Conservation (phyloP, 2,113 vertebrate species). For the Calypte anna region DNA sequence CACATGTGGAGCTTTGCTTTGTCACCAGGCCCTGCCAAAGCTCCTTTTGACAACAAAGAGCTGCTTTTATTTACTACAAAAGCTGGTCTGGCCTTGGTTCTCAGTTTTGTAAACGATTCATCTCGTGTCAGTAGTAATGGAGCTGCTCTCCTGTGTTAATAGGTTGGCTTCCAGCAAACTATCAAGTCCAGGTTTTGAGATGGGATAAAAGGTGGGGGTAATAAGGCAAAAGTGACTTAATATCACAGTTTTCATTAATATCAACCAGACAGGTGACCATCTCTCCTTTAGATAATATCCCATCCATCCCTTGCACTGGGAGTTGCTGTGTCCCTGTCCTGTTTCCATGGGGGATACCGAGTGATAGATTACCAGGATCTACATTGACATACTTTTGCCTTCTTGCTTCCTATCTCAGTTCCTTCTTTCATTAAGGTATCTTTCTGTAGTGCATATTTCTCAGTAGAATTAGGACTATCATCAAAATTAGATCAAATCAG, state of each 20-base stretch:
- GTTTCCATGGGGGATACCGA: not conserved
- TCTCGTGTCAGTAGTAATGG: not conserved
- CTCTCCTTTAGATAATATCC: not conserved
- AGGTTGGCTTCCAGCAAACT: not conserved
- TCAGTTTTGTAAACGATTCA: not conserved
- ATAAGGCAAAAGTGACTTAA: not conserved
- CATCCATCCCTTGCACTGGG: not conserved
- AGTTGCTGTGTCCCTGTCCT: not conserved
- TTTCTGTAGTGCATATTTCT: not conserved
- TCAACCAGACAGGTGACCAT: not conserved
- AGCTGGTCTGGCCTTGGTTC: constrained; percentile 24
- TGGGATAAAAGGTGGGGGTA: fast-evolving
- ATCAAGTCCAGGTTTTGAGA: not conserved
- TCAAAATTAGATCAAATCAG: not conserved
- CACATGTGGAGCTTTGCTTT: constrained; percentile 46
- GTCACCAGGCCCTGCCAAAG: constrained; percentile 46
- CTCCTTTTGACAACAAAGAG: constrained; percentile 41
- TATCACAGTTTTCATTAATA: not conserved
- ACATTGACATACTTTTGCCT: not conserved
- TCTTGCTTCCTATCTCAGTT: not conserved
- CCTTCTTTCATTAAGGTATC: not conserved
- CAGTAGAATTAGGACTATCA: not conserved
- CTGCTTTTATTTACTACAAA: constrained; percentile 56
- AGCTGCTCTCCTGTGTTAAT: not conserved
- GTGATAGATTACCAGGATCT: not conserved